Conservation (phyloP, 2,113 vertebrate species). For the Probosciger aterrimus region DNA sequence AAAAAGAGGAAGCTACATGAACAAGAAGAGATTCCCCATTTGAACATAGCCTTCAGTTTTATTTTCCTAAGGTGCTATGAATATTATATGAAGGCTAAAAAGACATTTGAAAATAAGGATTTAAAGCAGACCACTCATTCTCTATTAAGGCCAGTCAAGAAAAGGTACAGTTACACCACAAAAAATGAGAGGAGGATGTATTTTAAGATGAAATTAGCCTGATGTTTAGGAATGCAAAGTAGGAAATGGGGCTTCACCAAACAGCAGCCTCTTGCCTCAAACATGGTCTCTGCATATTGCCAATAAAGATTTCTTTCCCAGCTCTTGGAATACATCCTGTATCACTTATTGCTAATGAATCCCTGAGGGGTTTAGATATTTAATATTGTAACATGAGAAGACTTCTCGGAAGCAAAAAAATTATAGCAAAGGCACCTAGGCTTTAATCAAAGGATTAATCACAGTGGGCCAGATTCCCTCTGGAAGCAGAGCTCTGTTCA, state of each 20-base stretch:
- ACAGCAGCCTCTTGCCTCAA: background rate
- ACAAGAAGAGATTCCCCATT: background rate
- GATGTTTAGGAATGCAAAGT: background rate
- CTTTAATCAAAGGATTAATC: slow-evolving; percentile 27
- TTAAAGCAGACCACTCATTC: background rate
- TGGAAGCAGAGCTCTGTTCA: background rate
- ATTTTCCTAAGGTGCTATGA: background rate
- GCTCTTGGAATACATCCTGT: background rate
- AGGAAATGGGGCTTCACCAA: background rate
- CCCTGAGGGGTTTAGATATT: background rate
- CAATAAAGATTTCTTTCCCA: background rate
- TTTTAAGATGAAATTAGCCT: background rate
- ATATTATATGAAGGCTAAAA: background rate
- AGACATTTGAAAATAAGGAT: background rate
- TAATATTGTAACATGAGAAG: slow-evolving; percentile 5
- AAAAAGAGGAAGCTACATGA: background rate
- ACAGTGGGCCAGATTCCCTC: background rate
- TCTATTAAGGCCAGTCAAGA: background rate
- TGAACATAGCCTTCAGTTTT: background rate
- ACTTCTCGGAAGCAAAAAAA: background rate
- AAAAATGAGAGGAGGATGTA: background rate
- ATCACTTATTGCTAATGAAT: slow-evolving; percentile 37
- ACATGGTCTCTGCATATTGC: background rate
- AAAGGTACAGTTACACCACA: background rate
- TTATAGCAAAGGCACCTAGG: background rate